Evolutionary conservation across 2,888 invertebrate genomes (phyloP), one percentile per base, ranked within the genome.

Genomic region (Apodemia duryi): DNA sequence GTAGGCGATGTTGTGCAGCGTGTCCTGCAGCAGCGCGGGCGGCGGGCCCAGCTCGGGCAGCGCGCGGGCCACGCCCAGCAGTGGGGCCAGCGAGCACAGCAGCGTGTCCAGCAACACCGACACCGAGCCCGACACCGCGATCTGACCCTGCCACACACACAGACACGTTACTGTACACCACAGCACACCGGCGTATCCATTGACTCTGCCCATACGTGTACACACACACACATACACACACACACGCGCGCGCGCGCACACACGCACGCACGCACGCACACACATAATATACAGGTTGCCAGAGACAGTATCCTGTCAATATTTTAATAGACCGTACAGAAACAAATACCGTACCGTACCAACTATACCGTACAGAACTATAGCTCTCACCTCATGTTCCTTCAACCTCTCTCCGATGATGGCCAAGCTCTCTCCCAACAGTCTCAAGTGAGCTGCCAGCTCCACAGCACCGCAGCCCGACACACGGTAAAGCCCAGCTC

Each of bases 1-100:
- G 80, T 98, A 98, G 0, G 98, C 98, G 71, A 98, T 97, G 84
- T 98, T 98, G 86, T 98, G 98, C 65, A 98, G 93, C 49, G 97
- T 97, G 75, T 95, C 91, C 21, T 88, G 88, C 65, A 94, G 75
- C 79, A 77, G 91, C 74, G 70, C 93, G 82, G 88, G 70, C 76
- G 93, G 79, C 92, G 94, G 81, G 74, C 95, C 94, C 49, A 96
- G 86, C 74, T 95, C 95, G 0, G 97, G 96, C 51, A 98, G 91
- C 74, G 97, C 96, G 72, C 96, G 95, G 0, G 97, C 96, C 67
- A 98, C 93, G 78, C 97, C 96, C 74, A 98, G 92, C 65, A 99
- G 89, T 7, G 98, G 98, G 1, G 96, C 98, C 73, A 98, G 92
- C 1, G 98, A 97, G 85, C 98, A 98, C 43, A 99, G 93, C 68